Base-by-base conservation (phyloP, 2,797 vertebrate genomes). In the Cetoscarus ocellatus region DNA sequence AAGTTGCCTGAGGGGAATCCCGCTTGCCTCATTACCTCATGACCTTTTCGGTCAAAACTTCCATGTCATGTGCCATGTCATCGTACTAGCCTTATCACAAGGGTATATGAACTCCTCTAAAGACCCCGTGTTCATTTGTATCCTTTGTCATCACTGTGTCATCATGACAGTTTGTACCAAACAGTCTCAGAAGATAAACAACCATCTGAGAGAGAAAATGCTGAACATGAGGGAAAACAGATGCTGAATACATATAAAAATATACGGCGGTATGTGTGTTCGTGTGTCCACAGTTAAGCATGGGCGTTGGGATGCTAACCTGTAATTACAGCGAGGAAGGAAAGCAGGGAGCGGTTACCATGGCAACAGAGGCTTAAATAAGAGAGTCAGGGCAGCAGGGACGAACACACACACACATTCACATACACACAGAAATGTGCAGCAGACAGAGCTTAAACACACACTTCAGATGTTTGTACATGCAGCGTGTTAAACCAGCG, bases 281-380 rank as follows among this genome's bases (percentile, higher is more conserved):
- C 44, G 67, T 75, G 59, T 52, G 49, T 70, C 27, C 45, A 56
- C 42, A 56, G 52, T 44, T 15, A 15, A 47, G 42, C 39, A 63
- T 71, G 74, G 77, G 69, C 64, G 70, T 69, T 61, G 36, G 62
- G 79, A 82, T 61, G 78, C 68, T 83, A 90, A 93, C 90, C 92
- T 91, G 87, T 91, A 94, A 94, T 93, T 93, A 94, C 86, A 81
- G 70, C 19, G 12, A 84, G 80, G 70, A 66, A 82, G 79, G 81
- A 82, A 67, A 79, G 81, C 69, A 73, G 75, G 83, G 85, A 87
- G 48, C 2, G 3, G 93, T 94, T 90, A 70, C 90, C 87, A 86
- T 82, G 79, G 93, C 67, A 93, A 94, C 92, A 88, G 80, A 80
- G 80, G 77, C 80, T 91, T 88, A 91, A 92, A 91, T 92, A 86